A percentile compares a stretch with the other conserved stretches of the same genome.
Conservation (phyloP, 1,140 invertebrate genomes). For the Bombus waltoni region DNA sequence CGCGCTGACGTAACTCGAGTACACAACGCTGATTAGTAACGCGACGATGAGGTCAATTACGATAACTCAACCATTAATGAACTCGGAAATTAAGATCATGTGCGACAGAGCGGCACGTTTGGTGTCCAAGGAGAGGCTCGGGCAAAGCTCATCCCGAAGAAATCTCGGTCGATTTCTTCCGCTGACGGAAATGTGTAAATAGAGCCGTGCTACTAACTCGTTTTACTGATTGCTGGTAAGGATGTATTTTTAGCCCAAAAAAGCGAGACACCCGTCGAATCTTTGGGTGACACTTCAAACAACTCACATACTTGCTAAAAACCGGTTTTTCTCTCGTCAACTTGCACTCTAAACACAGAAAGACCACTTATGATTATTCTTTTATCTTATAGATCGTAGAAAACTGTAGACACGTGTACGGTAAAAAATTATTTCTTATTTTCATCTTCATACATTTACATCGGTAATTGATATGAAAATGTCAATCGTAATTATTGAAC, state of each 20-base stretch:
- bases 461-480: neutral
- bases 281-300: neutral
- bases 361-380: neutral
- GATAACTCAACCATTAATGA: constrained; percentile 46
- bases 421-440: neutral
- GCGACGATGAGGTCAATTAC: constrained; percentile 42
- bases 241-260: neutral
- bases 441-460: no score
- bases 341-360: constrained; percentile 8
- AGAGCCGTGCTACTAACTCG: neutral
- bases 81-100: constrained; percentile 10
- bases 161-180: constrained; percentile 15
- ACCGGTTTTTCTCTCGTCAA: constrained; percentile 2
- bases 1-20: constrained; percentile 10
- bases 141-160: neutral
- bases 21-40: constrained; percentile 29
- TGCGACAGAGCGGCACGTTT: neutral
- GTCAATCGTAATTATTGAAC: neutral
- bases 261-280: neutral
- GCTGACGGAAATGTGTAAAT: neutral
- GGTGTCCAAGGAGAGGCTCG: no score
- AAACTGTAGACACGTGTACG: neutral
- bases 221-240: neutral
- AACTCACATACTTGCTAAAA: neutral
- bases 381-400: neutral